These are phyloP conservation scores for Andrena chrysosceles DNA, from an alignment of 2,888 invertebrate genomes.

Conservation along the genomic window DNA sequence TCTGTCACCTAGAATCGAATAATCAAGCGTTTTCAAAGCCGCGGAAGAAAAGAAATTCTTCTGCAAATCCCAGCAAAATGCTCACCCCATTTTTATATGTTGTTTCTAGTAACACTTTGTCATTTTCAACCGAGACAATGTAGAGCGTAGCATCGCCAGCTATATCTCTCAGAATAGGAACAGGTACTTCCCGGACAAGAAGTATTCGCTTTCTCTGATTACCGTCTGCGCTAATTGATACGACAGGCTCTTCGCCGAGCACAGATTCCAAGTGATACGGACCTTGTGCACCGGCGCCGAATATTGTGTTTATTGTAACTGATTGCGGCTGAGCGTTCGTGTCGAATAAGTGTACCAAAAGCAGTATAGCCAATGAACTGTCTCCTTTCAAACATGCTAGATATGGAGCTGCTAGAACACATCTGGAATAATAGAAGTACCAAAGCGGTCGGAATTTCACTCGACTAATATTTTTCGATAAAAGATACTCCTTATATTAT, in stretches of 20 bases:
- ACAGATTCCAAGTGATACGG: constrained; percentile 79
- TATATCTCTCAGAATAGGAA: constrained; percentile 83
- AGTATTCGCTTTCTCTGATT: constrained; percentile 83
- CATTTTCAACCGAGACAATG: constrained; percentile 80
- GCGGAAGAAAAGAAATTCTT: not conserved
- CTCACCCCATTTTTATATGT: constrained; percentile 84
- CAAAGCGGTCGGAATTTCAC: not conserved
- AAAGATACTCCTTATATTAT: not conserved
- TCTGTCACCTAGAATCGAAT: constrained; percentile 76
- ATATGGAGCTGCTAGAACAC: constrained; percentile 88
- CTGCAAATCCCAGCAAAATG: not conserved
- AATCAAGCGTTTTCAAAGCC: constrained; percentile 19
- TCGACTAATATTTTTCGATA: not conserved
- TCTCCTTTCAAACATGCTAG: constrained; percentile 88
- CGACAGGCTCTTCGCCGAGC: constrained; percentile 77
- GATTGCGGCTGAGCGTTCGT: constrained; percentile 76
- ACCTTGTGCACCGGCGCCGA: constrained; percentile 80
- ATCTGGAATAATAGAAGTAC: constrained; percentile 84
- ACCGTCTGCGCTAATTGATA: constrained; percentile 79
- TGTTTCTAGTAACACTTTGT: constrained; percentile 83
- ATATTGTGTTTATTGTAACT: constrained; percentile 81
- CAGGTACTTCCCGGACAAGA: constrained; percentile 79
- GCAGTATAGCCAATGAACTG: constrained; percentile 86
- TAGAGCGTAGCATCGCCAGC: constrained; percentile 81
- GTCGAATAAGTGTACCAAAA: constrained; percentile 87